These are phyloP conservation scores for Eulemur mongoz DNA, from an alignment of 2,797 vertebrate species.

Conservation along the genomic window DNA sequence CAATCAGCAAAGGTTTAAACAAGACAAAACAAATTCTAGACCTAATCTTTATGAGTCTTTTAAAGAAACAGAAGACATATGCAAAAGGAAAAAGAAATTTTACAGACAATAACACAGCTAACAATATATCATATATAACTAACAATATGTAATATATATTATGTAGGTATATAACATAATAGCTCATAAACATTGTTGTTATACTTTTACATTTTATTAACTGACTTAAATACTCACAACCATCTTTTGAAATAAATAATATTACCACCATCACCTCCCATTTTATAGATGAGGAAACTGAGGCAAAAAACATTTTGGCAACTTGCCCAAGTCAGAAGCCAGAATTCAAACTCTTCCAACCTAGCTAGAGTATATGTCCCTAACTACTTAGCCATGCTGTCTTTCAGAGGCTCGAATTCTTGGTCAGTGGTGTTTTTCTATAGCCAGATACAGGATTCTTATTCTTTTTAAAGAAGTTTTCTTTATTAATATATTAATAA, in stretches of 20 bases:
- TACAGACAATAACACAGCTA: neutral
- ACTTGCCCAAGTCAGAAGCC: neutral
- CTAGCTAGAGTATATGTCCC: neutral
- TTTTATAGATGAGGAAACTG: neutral
- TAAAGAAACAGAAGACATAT: neutral
- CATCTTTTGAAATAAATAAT: neutral
- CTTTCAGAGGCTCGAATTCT: neutral
- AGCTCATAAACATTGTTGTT: neutral
- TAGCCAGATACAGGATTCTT: neutral
- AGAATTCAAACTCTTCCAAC: neutral
- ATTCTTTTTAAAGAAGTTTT: slow-evolving; percentile 14
- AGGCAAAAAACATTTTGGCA: neutral
- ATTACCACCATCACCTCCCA: neutral
- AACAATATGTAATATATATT: neutral
- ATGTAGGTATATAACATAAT: neutral
- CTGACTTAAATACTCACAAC: neutral
- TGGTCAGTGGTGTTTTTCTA: neutral
- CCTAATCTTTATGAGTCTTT: neutral
- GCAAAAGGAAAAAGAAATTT: slow-evolving; percentile 17
- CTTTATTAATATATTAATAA: neutral
- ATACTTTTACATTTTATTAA: neutral
- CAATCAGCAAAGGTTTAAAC: neutral
- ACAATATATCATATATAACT: neutral
- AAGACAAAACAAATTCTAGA: neutral
- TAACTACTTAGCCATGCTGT: neutral